These are phyloP conservation scores for Bellardia pandia DNA, from an alignment of 2,888 invertebrate genomes.

Conservation along the genomic window DNA sequence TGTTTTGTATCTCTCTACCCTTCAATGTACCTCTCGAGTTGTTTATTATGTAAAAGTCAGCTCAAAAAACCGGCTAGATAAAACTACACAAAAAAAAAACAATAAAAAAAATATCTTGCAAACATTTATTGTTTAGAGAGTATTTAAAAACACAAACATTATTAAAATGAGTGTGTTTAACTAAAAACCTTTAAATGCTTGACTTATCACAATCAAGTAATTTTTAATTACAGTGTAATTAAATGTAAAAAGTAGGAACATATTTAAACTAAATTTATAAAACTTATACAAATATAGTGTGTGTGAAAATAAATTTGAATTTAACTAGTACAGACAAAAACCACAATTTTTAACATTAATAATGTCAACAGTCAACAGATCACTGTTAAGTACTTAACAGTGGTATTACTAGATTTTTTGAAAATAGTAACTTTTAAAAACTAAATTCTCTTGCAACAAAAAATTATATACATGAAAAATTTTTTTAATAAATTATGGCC, in stretches of 20 bases:
- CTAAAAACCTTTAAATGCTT: conserved; percentile 46
- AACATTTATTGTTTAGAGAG: conserved; percentile 18
- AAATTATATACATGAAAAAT: not conserved
- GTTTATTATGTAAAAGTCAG: conserved; percentile 31
- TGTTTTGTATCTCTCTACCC: not conserved
- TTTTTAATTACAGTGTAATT: conserved; percentile 65
- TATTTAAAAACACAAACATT: not conserved
- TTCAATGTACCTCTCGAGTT: not conserved
- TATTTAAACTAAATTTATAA: conserved; percentile 14
- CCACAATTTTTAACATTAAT: too few relatives aligned
- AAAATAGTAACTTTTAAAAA: too few relatives aligned
- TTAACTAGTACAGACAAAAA: too few relatives aligned
- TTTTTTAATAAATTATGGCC: too few relatives aligned
- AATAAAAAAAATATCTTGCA: conserved; percentile 7
- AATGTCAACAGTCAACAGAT: too few relatives aligned
- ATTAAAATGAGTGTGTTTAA: conserved; percentile 33
- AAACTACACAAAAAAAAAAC: not conserved
- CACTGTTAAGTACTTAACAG: too few relatives aligned
- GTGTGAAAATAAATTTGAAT: too few relatives aligned
- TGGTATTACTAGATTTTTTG: too few relatives aligned
- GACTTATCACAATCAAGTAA: conserved; percentile 51
- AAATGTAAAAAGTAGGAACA: conserved; percentile 22
- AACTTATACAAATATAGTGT: not conserved
- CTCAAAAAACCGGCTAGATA: conserved; percentile 31
- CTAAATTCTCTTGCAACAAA: too few relatives aligned